Base-by-base conservation (phyloP, 2,113 vertebrate species). In the Istiophorus platypterus region DNA sequence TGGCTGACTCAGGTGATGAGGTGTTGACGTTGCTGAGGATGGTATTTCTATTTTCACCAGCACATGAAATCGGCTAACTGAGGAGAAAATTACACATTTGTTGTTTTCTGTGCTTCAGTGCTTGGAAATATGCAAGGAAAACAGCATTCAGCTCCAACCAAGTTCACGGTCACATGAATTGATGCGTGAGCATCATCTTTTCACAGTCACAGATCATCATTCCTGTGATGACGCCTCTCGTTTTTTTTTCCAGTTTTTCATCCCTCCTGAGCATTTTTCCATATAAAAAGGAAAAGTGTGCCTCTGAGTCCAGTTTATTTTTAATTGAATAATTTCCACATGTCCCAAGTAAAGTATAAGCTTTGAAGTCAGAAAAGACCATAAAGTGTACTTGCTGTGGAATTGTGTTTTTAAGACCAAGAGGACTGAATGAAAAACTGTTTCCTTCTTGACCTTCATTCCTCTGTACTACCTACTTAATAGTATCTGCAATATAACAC, bases 131-230 rank as follows among this genome's bases (percentile, higher is more conserved):
- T 73, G 66, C 61, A 51, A 18, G 37, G 15, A 45, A 34, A 14
- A 65, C 26, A n/a, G 5, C 52, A 1, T 26, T 45, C 20, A 4
- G 76, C 42, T 29, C 37, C 58, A 78, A 47, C 24, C 34, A 26
- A 57, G 57, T 62, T 81, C 24, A 62, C 6, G 61, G 72, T 76
- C 77, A 85, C 62, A 73, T 75, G 65, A 64, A 47, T 10, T 20
- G 26, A 85, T 71, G 64, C 70, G 52, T 61, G 26, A 63, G 58
- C 10, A 34, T 81, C 68, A 78, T 80, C 42, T 57, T 62, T 81
- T 84, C 78, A 72, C 85, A 72, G 72, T 81, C 77, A 85, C 42
- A 61, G 72, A 72, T 72, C 78, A 76, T 84, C 56, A 75, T 87
- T 85, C 69, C 54, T 72, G 20, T 27, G 58, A 78, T 72, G 68